phyloP scores from a whole-genome alignment of 2,797 vertebrate species.

The Meda fulgida region DNA sequence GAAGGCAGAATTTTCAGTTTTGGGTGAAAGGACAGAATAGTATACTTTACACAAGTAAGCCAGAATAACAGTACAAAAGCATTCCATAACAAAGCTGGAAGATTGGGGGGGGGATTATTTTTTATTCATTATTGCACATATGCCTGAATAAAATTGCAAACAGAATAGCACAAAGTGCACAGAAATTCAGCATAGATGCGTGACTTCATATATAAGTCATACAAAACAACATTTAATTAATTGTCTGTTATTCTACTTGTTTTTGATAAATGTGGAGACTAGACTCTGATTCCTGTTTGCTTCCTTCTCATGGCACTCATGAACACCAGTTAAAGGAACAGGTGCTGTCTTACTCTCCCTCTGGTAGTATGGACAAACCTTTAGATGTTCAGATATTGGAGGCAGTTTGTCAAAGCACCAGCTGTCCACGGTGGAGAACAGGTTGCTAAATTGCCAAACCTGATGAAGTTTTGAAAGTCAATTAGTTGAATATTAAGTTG shows the following conservation, averaged over 20 bases:
- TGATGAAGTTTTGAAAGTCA: conserved; percentile 63
- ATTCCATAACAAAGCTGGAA: neutral
- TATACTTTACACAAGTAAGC: neutral
- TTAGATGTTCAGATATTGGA: conserved; percentile 91
- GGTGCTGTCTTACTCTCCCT: conserved; percentile 81
- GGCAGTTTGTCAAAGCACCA: conserved; percentile 83
- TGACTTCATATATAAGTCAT: neutral
- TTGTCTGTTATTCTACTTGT: conserved; percentile 19
- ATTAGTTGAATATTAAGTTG: conserved; percentile 11
- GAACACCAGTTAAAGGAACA: conserved; percentile 82
- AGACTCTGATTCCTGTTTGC: conserved; percentile 43
- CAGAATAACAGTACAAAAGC: neutral
- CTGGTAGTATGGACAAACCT: conserved; percentile 87
- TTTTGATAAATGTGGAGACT: conserved; percentile 55
- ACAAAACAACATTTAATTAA: neutral
- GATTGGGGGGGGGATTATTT: neutral
- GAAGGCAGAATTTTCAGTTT: neutral
- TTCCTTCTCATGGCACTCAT: conserved; percentile 69
- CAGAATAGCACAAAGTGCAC: neutral
- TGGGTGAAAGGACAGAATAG: neutral
- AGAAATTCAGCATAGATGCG: neutral
- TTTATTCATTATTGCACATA: conserved; percentile 11
- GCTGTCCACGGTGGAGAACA: conserved; percentile 87
- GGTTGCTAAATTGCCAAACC: conserved; percentile 94
- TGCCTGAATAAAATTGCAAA: neutral